These are phyloP conservation scores for Gallinago stenura DNA, from an alignment of 2,797 vertebrate species.

Conservation along the genomic window DNA sequence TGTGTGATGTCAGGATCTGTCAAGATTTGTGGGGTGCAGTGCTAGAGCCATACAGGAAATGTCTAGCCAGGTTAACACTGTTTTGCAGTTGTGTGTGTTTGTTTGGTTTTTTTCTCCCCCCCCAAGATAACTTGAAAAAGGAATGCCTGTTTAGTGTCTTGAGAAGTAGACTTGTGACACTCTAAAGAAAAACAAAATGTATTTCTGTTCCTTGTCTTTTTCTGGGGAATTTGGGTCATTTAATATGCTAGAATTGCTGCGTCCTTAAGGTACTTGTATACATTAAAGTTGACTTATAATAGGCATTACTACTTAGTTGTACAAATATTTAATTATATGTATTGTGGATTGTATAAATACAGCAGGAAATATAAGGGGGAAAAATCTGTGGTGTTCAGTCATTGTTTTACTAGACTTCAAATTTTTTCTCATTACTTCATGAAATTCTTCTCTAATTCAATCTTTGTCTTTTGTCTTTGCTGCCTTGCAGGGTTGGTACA, in stretches of 20 bases:
- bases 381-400: slow-evolving; percentile 73
- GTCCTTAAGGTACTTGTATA: neutral
- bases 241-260: neutral
- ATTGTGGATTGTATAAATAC: slow-evolving; percentile 17
- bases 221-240: neutral
- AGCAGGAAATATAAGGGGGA: slow-evolving; percentile 33
- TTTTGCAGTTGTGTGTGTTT: neutral
- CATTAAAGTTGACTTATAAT: neutral
- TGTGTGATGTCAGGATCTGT: neutral
- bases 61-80: neutral
- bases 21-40: neutral
- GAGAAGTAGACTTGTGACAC: neutral
- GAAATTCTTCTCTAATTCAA: slow-evolving; percentile 86
- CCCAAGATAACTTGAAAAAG: neutral
- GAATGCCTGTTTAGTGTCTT: neutral
- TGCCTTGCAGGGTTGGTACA: slow-evolving; percentile 96
- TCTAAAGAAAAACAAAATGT: neutral
- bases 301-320: neutral
- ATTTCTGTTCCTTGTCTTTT: neutral
- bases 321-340: neutral
- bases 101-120: too few relatives aligned
- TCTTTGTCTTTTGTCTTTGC: slow-evolving; percentile 94
- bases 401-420: slow-evolving; percentile 80
- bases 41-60: neutral
- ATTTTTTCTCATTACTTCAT: slow-evolving; percentile 77